Evolutionary conservation across 2,797 vertebrate species (phyloP).

Genomic region (Chanos chanos): DNA sequence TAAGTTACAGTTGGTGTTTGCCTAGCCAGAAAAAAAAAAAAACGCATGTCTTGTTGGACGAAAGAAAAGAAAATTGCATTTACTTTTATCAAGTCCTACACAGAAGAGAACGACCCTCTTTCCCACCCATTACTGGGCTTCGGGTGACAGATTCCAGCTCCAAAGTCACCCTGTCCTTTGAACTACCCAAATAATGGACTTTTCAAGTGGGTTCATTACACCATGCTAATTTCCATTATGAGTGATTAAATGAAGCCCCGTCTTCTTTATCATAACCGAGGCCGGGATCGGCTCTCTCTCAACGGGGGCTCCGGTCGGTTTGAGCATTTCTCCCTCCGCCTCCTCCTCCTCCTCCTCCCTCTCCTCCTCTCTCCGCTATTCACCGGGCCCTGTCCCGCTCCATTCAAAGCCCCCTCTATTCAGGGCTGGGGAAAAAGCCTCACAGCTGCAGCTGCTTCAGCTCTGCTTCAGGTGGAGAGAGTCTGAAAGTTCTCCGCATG

Average conservation of each 20-base stretch:
- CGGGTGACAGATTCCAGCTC: constrained; percentile 44
- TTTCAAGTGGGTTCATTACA: constrained; percentile 63
- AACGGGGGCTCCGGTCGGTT: constrained; percentile 45
- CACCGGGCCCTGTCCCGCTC: constrained; percentile 58
- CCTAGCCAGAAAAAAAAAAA: too few relatives aligned
- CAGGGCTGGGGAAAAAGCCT: constrained; percentile 64
- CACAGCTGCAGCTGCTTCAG: constrained; percentile 70
- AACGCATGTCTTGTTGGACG: too few relatives aligned
- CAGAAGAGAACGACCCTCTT: constrained; percentile 16
- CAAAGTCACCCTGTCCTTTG: constrained; percentile 58
- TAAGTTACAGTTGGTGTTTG: too few relatives aligned
- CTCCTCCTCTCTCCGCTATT: constrained; percentile 51
- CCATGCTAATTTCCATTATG: constrained; percentile 74
- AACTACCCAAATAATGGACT: constrained; percentile 63
- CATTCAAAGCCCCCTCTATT: constrained; percentile 70
- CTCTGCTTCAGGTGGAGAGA: constrained; percentile 65
- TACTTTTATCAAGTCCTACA: background rate
- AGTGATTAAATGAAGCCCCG: constrained; percentile 65
- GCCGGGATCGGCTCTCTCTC: constrained; percentile 49
- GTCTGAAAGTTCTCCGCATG: constrained; percentile 69
- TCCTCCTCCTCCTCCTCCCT: constrained; percentile 45
- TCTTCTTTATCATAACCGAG: constrained; percentile 48
- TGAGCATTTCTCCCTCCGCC: constrained; percentile 51
- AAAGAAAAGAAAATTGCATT: background rate
- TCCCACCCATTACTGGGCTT: constrained; percentile 48